phyloP scores from a whole-genome alignment of 2,113 vertebrate genomes.

The Alaudala cheleensis region DNA sequence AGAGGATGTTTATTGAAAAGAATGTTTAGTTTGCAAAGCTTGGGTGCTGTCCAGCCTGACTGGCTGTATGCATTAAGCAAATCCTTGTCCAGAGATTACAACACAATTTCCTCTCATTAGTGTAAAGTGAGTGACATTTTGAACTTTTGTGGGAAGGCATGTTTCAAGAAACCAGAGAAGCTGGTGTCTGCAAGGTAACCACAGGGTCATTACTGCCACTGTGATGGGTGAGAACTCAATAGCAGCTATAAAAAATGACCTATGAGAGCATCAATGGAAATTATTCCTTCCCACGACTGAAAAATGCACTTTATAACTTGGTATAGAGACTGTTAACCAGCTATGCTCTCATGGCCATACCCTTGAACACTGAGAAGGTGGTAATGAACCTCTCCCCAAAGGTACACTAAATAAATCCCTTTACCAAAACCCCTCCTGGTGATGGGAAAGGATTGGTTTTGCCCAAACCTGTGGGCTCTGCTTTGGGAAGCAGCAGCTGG shows the following conservation, averaged over 20 bases:
- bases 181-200: neutral
- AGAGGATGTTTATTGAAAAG: neutral
- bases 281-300: neutral
- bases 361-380: neutral
- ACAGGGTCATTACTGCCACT: neutral
- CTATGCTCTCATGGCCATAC: rapidly evolving
- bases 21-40: neutral
- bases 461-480: neutral
- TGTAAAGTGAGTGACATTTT: neutral
- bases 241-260: neutral
- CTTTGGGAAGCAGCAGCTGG: constrained; percentile 2
- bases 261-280: neutral
- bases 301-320: neutral
- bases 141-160: neutral
- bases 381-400: neutral
- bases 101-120: constrained; percentile 30
- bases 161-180: constrained; percentile 8
- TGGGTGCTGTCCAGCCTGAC: neutral
- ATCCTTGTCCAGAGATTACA: neutral
- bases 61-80: neutral
- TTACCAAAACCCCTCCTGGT: neutral
- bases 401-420: neutral
- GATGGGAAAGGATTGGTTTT: neutral
- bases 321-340: neutral
- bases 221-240: neutral